phyloP scores from a whole-genome alignment of 2,888 invertebrate species.

The Drosophila anomelani region DNA sequence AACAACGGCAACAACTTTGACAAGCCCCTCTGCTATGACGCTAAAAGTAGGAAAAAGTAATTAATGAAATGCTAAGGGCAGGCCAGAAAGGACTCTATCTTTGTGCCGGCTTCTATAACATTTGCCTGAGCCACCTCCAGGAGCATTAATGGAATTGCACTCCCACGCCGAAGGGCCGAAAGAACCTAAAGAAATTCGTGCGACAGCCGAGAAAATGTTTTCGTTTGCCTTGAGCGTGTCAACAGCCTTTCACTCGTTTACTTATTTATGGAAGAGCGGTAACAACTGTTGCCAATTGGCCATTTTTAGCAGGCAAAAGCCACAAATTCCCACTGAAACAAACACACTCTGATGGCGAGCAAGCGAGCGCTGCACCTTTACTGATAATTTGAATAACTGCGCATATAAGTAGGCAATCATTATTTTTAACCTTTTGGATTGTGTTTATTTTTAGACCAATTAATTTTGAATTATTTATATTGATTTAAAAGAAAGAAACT shows the following conservation, averaged over 20 bases:
- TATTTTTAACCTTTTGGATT: neutral
- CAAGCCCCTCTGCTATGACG: conserved; percentile 6
- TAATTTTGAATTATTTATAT: neutral
- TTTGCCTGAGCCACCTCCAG: conserved; percentile 12
- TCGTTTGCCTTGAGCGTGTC: conserved; percentile 11
- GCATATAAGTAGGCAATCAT: conserved; percentile 25
- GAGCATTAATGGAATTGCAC: conserved; percentile 29
- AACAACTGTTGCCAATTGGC: conserved; percentile 21
- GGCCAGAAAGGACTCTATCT: conserved; percentile 26
- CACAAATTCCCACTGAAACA: neutral
- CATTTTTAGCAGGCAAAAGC: neutral
- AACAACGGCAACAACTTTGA: conserved; percentile 8
- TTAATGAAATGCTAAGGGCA: conserved; percentile 48
- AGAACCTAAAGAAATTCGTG: conserved; percentile 5
- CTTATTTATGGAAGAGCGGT: conserved; percentile 22
- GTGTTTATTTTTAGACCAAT: neutral
- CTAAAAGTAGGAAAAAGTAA: conserved; percentile 48
- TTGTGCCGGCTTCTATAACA: conserved; percentile 4
- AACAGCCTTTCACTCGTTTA: conserved; percentile 16
- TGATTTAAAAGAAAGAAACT: neutral
- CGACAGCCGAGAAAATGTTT: conserved; percentile 15
- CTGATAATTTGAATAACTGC: neutral
- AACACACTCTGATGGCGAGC: neutral
- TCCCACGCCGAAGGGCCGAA: conserved; percentile 11
- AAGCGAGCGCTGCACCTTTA: neutral